phyloP scores from a whole-genome alignment of 2,888 invertebrate genomes.

The Perizoma flavofasciatum region DNA sequence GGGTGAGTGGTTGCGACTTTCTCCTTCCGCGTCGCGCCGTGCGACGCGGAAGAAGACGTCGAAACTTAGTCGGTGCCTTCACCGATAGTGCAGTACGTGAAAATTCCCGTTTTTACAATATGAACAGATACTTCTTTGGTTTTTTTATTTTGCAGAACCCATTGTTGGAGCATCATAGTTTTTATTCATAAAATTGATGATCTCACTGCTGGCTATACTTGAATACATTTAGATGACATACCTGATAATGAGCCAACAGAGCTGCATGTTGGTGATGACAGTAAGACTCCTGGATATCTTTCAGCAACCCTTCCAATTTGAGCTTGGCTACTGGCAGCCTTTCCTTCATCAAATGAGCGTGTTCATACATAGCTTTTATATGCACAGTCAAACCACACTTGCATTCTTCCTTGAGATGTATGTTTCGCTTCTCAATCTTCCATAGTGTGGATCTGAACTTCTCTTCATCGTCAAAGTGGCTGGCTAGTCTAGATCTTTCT shows the following conservation, averaged over 20 bases:
- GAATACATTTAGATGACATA: slow-evolving; percentile 28
- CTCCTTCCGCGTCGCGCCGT: too few species aligned
- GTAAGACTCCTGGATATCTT: slow-evolving; percentile 69
- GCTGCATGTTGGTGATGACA: slow-evolving; percentile 72
- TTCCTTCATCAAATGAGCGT: slow-evolving; percentile 62
- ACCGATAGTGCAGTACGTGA: too few species aligned
- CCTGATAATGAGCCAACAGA: slow-evolving; percentile 69
- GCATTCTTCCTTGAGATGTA: slow-evolving; percentile 53
- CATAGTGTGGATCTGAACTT: slow-evolving; percentile 58
- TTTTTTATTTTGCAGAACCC: too few species aligned
- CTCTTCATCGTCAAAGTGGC: slow-evolving; percentile 61
- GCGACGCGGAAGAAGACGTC: too few species aligned
- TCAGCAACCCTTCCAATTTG: slow-evolving; percentile 59
- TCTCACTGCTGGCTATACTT: too few species aligned
- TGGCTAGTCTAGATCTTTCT: slow-evolving; percentile 54
- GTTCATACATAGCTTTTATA: slow-evolving; percentile 56
- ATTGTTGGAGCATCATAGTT: too few species aligned
- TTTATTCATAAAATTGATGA: too few species aligned
- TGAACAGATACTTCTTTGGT: too few species aligned
- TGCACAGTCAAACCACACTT: slow-evolving; percentile 56
- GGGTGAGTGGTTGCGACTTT: too few species aligned
- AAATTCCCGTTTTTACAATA: too few species aligned
- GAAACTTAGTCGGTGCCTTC: too few species aligned
- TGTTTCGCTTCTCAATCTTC: slow-evolving; percentile 59
- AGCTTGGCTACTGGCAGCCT: slow-evolving; percentile 63